Evolutionary conservation across 2,888 invertebrate species (phyloP), one percentile per base, ranked within the genome.

Genomic region (Drosophila kuntzei): DNA sequence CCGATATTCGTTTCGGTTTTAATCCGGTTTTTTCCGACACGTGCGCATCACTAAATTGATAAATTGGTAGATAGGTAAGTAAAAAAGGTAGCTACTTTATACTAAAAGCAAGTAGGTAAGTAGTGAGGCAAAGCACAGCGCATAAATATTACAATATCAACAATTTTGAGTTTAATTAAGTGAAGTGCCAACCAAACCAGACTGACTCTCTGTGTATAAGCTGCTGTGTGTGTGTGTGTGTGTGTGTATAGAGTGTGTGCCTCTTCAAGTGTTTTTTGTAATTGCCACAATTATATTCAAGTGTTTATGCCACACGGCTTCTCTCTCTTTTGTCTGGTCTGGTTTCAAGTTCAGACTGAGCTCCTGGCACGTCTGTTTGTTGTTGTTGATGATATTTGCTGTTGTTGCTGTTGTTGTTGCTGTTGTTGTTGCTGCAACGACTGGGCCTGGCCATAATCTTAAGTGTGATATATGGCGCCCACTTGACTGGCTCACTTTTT

Each of bases 101-200:
- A 18, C 29, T 54, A 4, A 5, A 8, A n/a, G 37, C 7, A 39
- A 29, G 20, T 20, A 34, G 51, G 39, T 34, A 34, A 39, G 57
- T 32, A 49, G 58, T 39, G 27, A 29, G 14, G 14, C 41, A 60
- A 59, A 63, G 51, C 58, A 39, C 1, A 46, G 57, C 58, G 47
- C 57, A 79, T 62, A 73, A 75, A 71, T 82, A 68, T 51, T 60
- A 61, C 67, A 77, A 68, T 74, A 70, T 67, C 70, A 80, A 84
- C 75, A 76, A 67, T 71, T 83, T 81, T 63, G 46, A 80, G 70
- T 80, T 81, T 81, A 83, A 83, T 81, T 83, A 83, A 78, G 69
- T 68, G 71, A 69, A 77, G 75, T 77, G 71, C 57, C 67, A 36
- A 61, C 49, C 53, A 37, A 55, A 44, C 14, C 32, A 61, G 41